Evolutionary conservation across 37 sponge, comb jelly and placozoan genomes (phyloP).

Genomic region (Sycon ciliatum): DNA sequence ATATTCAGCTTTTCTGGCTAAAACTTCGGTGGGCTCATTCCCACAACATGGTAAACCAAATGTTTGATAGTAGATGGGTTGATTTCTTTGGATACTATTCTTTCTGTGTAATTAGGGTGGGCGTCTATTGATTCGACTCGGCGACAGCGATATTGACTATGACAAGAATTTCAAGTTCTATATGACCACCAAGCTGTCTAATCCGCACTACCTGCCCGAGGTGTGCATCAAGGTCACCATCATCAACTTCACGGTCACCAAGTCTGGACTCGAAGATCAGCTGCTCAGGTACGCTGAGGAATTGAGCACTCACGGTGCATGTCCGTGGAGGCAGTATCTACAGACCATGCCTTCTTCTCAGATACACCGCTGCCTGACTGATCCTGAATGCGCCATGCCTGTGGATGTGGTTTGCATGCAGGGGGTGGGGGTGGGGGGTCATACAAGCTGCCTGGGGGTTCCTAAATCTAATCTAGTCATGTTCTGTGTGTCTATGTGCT

Average conservation of each 20-base stretch:
- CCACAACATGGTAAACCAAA: no score
- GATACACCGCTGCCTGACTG: not conserved
- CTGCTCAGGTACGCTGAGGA: slow-evolving; percentile 59
- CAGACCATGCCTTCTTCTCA: no score
- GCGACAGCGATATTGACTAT: slow-evolving; percentile 96
- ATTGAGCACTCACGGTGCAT: no score
- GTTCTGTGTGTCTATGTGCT: no score
- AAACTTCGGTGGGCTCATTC: no score
- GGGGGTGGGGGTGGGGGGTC: not conserved
- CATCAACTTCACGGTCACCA: slow-evolving; percentile 98
- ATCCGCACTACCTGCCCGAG: slow-evolving; percentile 98
- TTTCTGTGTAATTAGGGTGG: slow-evolving; percentile 44
- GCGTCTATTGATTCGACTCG: slow-evolving; percentile 81
- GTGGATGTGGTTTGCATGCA: not conserved
- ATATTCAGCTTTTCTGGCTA: no score
- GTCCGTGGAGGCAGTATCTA: no score
- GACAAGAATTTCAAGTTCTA: slow-evolving; percentile 99
- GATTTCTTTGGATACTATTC: no score
- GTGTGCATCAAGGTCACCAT: slow-evolving; percentile 98
- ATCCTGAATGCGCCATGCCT: not conserved
- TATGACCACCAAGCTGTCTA: slow-evolving; percentile 95
- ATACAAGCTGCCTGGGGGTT: not conserved
- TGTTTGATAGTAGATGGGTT: no score
- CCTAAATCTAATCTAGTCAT: not conserved
- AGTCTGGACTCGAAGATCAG: slow-evolving; percentile 96